Percentiles rank a stretch among this genome's conserved stretches.
Evolutionary conservation across 2,797 vertebrate species (phyloP).

Genomic region (Gambusia yucatana): DNA sequence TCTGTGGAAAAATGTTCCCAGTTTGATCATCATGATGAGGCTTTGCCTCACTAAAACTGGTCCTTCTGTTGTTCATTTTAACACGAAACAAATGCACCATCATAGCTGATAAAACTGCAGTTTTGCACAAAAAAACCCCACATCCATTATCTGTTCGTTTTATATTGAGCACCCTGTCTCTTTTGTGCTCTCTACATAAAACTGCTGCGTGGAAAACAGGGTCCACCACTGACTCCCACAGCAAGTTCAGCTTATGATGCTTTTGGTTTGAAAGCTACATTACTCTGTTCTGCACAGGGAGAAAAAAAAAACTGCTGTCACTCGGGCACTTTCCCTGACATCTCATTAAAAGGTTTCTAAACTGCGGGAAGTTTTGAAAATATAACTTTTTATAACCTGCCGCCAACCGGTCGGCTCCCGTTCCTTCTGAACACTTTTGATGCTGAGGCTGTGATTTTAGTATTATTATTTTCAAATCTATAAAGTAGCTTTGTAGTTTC

Average conservation of each 20-base stretch:
- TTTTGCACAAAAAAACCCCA: neutral
- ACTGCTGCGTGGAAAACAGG: neutral
- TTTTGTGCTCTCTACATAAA: neutral
- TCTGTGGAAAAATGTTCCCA: neutral
- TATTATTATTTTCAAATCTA: conserved; percentile 40
- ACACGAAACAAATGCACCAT: neutral
- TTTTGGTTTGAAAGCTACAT: conserved; percentile 3
- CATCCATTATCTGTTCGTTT: neutral
- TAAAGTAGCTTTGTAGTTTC: conserved; percentile 31
- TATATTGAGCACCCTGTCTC: neutral
- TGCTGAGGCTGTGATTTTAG: conserved; percentile 33
- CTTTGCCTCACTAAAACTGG: neutral
- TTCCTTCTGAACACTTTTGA: conserved; percentile 38
- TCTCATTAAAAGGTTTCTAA: conserved; percentile 3
- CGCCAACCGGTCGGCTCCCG: neutral
- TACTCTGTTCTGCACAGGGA: neutral
- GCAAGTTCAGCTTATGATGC: neutral
- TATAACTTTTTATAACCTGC: neutral
- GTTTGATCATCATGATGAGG: neutral
- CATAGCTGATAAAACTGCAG: conserved; percentile 1
- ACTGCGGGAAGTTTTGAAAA: neutral
- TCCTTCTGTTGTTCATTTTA: neutral
- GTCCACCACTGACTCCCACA: conserved; percentile 4
- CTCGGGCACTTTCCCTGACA: neutral
- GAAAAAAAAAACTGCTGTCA: neutral